Evolutionary conservation across 2,113 vertebrate species (phyloP).

Genomic region (Oophaga pumilio): DNA sequence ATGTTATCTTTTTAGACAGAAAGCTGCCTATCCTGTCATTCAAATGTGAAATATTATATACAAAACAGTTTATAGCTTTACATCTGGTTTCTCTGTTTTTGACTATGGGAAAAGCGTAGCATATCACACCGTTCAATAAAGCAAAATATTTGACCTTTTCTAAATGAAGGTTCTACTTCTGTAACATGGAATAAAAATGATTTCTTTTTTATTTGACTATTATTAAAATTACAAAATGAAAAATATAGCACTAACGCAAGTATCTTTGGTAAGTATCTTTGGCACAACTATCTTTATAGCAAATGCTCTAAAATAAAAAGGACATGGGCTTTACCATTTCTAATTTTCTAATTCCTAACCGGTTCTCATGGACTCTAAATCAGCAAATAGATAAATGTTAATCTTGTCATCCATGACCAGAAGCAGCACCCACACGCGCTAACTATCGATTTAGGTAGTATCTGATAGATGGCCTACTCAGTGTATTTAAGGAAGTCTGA

Average conservation of each 20-base stretch:
- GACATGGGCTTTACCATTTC: neutral
- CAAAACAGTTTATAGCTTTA: too few relatives aligned
- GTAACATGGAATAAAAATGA: neutral
- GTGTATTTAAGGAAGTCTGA: constrained; percentile 14
- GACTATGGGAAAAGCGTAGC: neutral
- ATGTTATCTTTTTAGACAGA: neutral
- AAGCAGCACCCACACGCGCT: neutral
- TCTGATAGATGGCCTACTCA: neutral
- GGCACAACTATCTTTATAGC: neutral
- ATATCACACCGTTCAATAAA: too few relatives aligned
- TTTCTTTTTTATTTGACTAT: too few relatives aligned
- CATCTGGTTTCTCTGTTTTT: neutral
- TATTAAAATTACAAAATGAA: neutral
- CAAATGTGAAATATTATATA: neutral
- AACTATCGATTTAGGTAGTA: constrained; percentile 22
- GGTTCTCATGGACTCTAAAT: neutral
- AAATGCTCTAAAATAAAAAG: neutral
- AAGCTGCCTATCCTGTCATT: neutral
- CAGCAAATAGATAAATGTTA: neutral
- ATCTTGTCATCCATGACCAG: constrained; percentile 11
- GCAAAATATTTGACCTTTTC: too few relatives aligned
- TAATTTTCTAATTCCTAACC: neutral
- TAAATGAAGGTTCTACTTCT: too few relatives aligned
- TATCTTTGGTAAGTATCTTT: neutral
- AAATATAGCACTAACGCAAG: too few relatives aligned